Evolutionary conservation across 2,888 invertebrate genomes (phyloP), one percentile per base, ranked within the genome.

Genomic region (Drosophila kambysellisi): DNA sequence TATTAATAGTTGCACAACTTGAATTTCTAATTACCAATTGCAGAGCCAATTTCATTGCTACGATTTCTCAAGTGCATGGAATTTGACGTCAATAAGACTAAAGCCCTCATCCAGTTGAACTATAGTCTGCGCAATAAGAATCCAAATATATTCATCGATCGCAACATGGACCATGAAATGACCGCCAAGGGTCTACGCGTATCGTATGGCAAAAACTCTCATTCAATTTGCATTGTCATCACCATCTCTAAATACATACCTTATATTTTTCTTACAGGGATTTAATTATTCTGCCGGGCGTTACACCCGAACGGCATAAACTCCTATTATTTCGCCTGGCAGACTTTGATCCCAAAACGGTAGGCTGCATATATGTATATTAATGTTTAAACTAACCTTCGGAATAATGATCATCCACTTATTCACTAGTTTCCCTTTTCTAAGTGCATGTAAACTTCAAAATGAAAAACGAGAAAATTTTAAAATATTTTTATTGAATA

Each of bases 91-190:
- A 88, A 89, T 29, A 81, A 89, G 39, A 84, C 91, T 1, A 91
- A 92, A 65, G 66, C 83, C 25, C 61, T 93, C n/a, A 86, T 92
- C 35, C 89, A 92, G 57, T 74, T 91, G 4, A 92, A 92, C 88
- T 95, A 93, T 78, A 93, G 93, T 20, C 85, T 94, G 67, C 92
- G 94, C 30, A 93, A 94, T n/a, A 94, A 94, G 77, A 92, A 94
- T 61, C 93, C 94, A 3, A 94, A 95, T 83, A 92, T 95, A 72
- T 95, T 95, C 80, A 88, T 92, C 8, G 92, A 94, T 58, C 92
- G 95, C 48, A 94, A 94, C 83, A 94, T 94, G 2, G 75, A 82
- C 0, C 84, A 91, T 60, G 89, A 89, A 53, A 79, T 83, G 70
- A 76, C 69, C 30, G 82, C 82, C 50, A 83, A 81, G 57, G 76